Evolutionary conservation across 2,113 vertebrate species (phyloP), one percentile per base, ranked within the genome.

Genomic region (Myanophis thanlyinensis): DNA sequence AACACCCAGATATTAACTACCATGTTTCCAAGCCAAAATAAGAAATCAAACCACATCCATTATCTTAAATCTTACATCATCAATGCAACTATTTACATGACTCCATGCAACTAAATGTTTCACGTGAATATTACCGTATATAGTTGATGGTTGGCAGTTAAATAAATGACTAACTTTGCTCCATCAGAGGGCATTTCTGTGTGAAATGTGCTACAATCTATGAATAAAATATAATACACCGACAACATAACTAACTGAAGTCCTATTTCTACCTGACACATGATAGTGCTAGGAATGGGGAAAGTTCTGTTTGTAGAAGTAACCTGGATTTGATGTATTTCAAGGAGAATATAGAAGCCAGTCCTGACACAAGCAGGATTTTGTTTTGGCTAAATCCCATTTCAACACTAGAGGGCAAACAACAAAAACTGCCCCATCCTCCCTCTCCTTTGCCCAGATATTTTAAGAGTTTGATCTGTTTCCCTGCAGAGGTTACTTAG

Each of bases 201-300:
- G 48, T 35, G 89, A 90, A 35, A 30, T 3, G 8, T 53, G 15
- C 47, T 88, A 62, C 25, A 80, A 9, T 53, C 25, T 67, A 35
- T 27, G 30, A 46, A 9, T 87, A 13, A 59, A 59, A 59, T 59
- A 25, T 59, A 59, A 8, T 4, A 46, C 0, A 73, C 30, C 52
- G 48, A 51, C 80, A 90, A 92, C 51, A 35, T 40, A n/a, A 93
- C 46, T 52, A 87, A 84, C 48, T 87, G 90, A 67, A 88, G 59
- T 22, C 86, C 35, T 12, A 23, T 35, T 89, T 53, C 87, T 51
- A 11, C 80, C 56, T 89, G 11, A 86, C 27, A 93, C 54, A 89
- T 44, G 53, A 91, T 6, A 53, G 8, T 67, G 1, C 1, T 48
- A 85, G 22, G 30, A 27, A 88, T 25, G 0, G 0, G 9, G 56